Percentiles rank a stretch among this genome's conserved stretches.
Evolutionary conservation across 2,888 invertebrate species (phyloP).

Genomic region (Spicauda simplicius): DNA sequence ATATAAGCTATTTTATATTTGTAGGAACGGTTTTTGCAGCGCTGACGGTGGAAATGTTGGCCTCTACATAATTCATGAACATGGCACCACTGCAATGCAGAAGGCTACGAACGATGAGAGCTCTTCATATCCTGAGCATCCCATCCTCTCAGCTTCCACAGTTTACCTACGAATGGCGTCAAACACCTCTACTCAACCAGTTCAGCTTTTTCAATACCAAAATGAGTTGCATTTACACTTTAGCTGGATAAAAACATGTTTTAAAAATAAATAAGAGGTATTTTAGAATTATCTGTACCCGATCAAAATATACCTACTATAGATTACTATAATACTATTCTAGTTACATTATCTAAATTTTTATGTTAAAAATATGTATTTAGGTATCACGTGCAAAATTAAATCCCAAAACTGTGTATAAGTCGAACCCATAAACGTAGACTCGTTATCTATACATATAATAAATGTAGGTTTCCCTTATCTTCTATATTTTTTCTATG

Average conservation of each 20-base stretch:
- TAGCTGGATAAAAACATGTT: background rate
- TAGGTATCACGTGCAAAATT: too few relatives aligned
- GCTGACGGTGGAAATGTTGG: conserved; percentile 21
- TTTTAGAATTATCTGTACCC: too few relatives aligned
- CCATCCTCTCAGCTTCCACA: conserved; percentile 48
- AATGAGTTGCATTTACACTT: background rate
- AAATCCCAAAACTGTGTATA: too few relatives aligned
- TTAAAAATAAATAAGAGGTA: too few relatives aligned
- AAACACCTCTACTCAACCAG: conserved; percentile 16
- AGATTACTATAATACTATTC: too few relatives aligned
- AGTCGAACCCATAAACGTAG: too few relatives aligned
- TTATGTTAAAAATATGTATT: too few relatives aligned
- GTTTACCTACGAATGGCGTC: conserved; percentile 41
- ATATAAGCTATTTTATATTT: conserved; percentile 7
- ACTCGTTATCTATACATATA: too few relatives aligned
- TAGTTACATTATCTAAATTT: too few relatives aligned
- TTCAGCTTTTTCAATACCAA: background rate
- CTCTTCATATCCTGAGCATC: conserved; percentile 60
- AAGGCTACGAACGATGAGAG: conserved; percentile 55
- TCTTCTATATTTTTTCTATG: too few relatives aligned
- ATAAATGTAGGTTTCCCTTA: too few relatives aligned
- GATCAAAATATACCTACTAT: too few relatives aligned
- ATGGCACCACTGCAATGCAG: conserved; percentile 53
- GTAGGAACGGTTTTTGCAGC: conserved; percentile 2
- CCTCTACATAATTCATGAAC: conserved; percentile 63